Base-by-base conservation (phyloP, 2,888 invertebrate species). In the Heliconius charithonia region DNA sequence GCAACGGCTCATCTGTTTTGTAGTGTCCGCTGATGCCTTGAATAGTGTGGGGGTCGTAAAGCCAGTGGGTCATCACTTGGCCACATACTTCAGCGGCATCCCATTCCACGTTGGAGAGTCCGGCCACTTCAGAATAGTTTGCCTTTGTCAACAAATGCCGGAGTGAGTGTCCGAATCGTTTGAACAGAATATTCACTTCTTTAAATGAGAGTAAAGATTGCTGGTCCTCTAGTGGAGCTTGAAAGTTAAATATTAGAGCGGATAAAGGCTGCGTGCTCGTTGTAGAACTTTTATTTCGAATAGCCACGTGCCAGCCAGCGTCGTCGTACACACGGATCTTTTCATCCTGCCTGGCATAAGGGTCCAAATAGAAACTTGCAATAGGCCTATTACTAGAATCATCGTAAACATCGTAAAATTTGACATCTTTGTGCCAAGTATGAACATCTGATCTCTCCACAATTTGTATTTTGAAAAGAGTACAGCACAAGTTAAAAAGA, bases 81-180 rank as follows among this genome's bases (percentile, higher is more conserved):
- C 98, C 97, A 81, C 97, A 97, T 0, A 98, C 96, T 87, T 97
- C 97, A 0, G 97, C 97, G 0, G 98, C 97, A 91, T 99, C 99
- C 98, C 98, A 98, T 93, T 99, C 99, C 0, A 99, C 96, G 89
- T 98, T 98, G 0, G 97, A 97, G 32, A 97, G 92, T 0, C 99
- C 99, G 4, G 98, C 96, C 0, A 98, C 96, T 89, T 98, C 98
- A 1, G 97, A 96, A 90, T 98, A 98, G 25, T 97, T 97, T 0
- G 97, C 97, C 86, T 96, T 97, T 0, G 98, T 98, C 56, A 99
- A 93, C 82, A 99, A 91, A 91, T 98, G 97, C 84, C 99, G 98
- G 69, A 99, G 93, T 0, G 97, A 96, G 83, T 97, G 97, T 0
- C 99, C 99, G 89, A 99, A 98, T 95, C 97, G 97, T 86, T 96